Conservation (phyloP, 2,888 invertebrate species). For the Blastobasis adustella region DNA sequence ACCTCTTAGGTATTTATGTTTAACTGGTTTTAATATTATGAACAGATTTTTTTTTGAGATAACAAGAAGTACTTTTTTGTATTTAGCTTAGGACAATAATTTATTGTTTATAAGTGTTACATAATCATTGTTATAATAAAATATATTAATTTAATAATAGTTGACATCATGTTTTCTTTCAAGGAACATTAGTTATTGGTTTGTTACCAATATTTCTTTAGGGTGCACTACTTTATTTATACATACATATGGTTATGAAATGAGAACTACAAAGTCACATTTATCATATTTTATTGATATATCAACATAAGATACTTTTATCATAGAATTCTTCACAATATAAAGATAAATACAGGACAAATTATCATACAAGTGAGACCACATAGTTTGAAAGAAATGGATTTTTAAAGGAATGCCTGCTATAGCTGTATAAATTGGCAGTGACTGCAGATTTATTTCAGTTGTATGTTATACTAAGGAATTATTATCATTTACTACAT, state of each 20-base stretch:
- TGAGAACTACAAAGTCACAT: slow-evolving; percentile 23
- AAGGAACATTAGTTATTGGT: too few relatives aligned
- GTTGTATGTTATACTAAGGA: slow-evolving; percentile 16
- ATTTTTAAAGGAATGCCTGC: slow-evolving; percentile 54
- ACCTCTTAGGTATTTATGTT: too few relatives aligned
- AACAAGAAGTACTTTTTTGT: too few relatives aligned
- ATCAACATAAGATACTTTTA: slow-evolving; percentile 65
- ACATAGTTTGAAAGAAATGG: slow-evolving; percentile 56
- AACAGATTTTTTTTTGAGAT: too few relatives aligned
- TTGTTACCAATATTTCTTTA: too few relatives aligned
- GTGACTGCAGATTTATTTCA: slow-evolving; percentile 36
- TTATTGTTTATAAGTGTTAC: slow-evolving; percentile 19
- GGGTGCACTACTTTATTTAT: too few relatives aligned
- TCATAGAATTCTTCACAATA: slow-evolving; percentile 59
- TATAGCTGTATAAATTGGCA: slow-evolving; percentile 52
- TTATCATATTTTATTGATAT: slow-evolving; percentile 63
- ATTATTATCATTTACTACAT: too few relatives aligned
- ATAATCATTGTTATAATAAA: slow-evolving; percentile 4
- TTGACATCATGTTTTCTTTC: neutral
- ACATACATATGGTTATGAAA: slow-evolving; percentile 8
- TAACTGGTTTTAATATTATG: too few relatives aligned
- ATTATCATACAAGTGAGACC: slow-evolving; percentile 70
- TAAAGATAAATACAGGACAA: slow-evolving; percentile 65
- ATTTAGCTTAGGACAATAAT: slow-evolving; percentile 33
- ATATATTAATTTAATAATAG: neutral